Conservation (phyloP, 2,888 invertebrate genomes). For the Automeris io region DNA sequence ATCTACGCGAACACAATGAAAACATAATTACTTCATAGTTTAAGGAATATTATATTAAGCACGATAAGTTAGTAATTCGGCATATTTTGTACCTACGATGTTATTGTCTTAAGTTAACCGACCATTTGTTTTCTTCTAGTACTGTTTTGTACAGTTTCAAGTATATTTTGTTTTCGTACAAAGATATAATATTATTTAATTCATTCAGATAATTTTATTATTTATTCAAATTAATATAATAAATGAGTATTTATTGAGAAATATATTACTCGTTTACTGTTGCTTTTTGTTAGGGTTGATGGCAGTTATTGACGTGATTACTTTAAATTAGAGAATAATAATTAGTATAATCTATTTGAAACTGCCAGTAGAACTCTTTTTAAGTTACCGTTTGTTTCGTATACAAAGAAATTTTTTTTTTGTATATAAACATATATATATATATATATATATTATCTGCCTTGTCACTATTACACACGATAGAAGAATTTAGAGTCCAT, state of each 20-base stretch:
- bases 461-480: slow-evolving; percentile 32
- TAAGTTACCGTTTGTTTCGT: slow-evolving; percentile 67
- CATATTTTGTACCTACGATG: slow-evolving; percentile 65
- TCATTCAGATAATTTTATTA: slow-evolving; percentile 49
- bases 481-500: slow-evolving; percentile 35
- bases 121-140: slow-evolving; percentile 42
- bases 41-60: slow-evolving; percentile 63
- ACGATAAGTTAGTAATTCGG: slow-evolving; percentile 52
- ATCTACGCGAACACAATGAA: slow-evolving; percentile 60
- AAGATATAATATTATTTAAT: slow-evolving; percentile 57
- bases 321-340: slow-evolving; percentile 42
- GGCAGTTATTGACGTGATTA: slow-evolving; percentile 51
- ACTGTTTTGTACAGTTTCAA: slow-evolving; percentile 66
- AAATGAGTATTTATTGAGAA: slow-evolving; percentile 53
- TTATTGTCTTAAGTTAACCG: slow-evolving; percentile 44
- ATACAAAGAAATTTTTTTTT: slow-evolving; percentile 60
- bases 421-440: slow-evolving; percentile 36
- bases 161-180: slow-evolving; percentile 61
- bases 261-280: slow-evolving; percentile 43
- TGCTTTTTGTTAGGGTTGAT: slow-evolving; percentile 50
- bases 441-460: slow-evolving; percentile 35
- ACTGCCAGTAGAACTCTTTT: slow-evolving; percentile 60
- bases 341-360: slow-evolving; percentile 41
- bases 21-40: slow-evolving; percentile 63
- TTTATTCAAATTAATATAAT: slow-evolving; percentile 56